Evolutionary conservation across 2,113 vertebrate genomes (phyloP).

Genomic region (Machaerirhynchus nigripectus): DNA sequence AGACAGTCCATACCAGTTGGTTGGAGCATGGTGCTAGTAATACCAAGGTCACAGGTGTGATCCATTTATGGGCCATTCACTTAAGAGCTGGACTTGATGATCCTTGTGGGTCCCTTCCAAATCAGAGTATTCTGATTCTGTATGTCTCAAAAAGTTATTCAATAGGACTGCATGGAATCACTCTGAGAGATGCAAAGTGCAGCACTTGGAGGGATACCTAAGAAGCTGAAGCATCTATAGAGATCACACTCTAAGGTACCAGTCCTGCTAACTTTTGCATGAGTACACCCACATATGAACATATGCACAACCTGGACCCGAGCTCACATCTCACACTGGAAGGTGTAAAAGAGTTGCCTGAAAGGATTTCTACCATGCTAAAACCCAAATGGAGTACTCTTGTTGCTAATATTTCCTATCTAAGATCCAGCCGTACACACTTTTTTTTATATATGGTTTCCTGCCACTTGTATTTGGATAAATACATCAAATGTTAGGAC

Average conservation of each 20-base stretch:
- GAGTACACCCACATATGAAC: not conserved
- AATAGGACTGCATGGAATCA: not conserved
- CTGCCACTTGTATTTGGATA: rapidly evolving
- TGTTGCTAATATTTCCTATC: not conserved
- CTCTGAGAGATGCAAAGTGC: not conserved
- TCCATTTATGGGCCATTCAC: not conserved
- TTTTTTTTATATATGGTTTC: not conserved
- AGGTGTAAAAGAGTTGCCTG: not conserved
- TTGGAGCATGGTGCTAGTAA: not conserved
- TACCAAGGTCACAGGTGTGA: not conserved
- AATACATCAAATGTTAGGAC: not conserved
- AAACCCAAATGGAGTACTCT: not conserved
- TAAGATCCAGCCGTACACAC: not conserved
- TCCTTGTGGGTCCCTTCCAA: not conserved
- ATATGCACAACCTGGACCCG: rapidly evolving
- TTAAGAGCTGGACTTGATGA: not conserved
- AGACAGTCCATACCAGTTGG: rapidly evolving
- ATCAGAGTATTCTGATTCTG: not conserved
- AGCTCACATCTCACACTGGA: not conserved
- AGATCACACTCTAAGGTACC: not conserved
- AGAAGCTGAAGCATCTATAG: not conserved
- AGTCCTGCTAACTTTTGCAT: not conserved
- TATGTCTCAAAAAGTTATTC: not conserved
- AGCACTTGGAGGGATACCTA: not conserved
- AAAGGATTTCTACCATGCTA: not conserved